These are phyloP conservation scores for Physocephala rufipes DNA, from an alignment of 2,888 invertebrate genomes.

Conservation along the genomic window DNA sequence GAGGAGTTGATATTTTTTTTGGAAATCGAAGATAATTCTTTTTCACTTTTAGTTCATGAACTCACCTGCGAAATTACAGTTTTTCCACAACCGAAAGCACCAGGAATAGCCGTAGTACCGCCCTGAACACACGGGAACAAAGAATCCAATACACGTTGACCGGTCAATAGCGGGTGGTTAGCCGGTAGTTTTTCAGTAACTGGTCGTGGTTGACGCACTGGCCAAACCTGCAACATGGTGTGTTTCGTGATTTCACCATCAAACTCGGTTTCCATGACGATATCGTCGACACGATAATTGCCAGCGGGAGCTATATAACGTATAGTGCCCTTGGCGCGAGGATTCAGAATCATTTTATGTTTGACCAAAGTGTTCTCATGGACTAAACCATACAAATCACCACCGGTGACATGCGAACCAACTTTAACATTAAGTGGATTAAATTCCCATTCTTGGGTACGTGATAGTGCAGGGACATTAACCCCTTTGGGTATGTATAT, in stretches of 20 bases:
- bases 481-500: constrained; percentile 99
- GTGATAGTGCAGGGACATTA: constrained; percentile 89
- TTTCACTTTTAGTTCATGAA: not conserved
- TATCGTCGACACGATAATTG: constrained; percentile 92
- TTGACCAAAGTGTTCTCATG: constrained; percentile 98
- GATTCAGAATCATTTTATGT: constrained; percentile 95
- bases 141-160: constrained; percentile 97
- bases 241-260: constrained; percentile 92
- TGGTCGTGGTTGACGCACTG: constrained; percentile 97
- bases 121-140: constrained; percentile 99
- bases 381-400: constrained; percentile 95
- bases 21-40: too few relatives aligned
- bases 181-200: constrained; percentile 97
- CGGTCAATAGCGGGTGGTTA: constrained; percentile 97
- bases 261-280: constrained; percentile 98
- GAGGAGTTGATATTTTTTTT: not conserved
- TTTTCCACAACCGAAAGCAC: constrained; percentile 99
- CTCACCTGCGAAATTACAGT: constrained; percentile 89
- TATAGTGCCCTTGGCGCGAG: constrained; percentile 94
- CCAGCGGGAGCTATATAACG: constrained; percentile 94
- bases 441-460: constrained; percentile 90
- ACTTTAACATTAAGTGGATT: constrained; percentile 84
- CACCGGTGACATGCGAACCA: constrained; percentile 98
- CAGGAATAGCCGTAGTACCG: constrained; percentile 98
- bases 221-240: constrained; percentile 99